Evolutionary conservation across 2,113 vertebrate genomes (phyloP), one percentile per base, ranked within the genome.

Genomic region (Hydropotes inermis): DNA sequence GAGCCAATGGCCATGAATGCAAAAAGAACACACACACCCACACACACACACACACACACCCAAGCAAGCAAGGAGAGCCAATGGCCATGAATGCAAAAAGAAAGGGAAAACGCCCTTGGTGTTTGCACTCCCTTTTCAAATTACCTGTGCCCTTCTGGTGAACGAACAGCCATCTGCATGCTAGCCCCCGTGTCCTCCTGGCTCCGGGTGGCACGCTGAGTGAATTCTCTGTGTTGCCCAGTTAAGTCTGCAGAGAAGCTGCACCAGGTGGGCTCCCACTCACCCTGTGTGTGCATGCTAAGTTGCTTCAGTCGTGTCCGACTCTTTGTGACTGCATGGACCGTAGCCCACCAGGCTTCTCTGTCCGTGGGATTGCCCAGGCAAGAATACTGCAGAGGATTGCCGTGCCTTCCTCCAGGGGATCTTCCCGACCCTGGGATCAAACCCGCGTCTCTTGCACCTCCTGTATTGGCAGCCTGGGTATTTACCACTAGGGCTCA

Each of bases 291-390:
- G 23, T 43, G 70, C 23, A 15, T 7, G 39, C 70, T 7, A 27
- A 43, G 39, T 25, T 0, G 1, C 39, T 76, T 76, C 70, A 43
- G 23, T 76, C 12, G 1, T 3, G 0, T 8, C 39, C 1, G 11
- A 27, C 39, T 43, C 36, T 74, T 13, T 27, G 70, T 3, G 23
- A 43, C 39, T 27, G 39, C 70, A 43, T 1, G 12, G 39, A 43
- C 70, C 27, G 6, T 7, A 27, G 3, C 39, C 36, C 21, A 43
- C 39, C 6, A 43, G 70, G 23, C 39, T 43, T 43, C 70, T 43
- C 70, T 15, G 21, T 76, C 36, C 0, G 1, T 76, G 70, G 70
- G 39, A 43, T 43, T 76, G 7, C 39, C 70, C 70, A 76, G 3
- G 39, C 23, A 43, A 76, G 39, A 76, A 76, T 43, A 76, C 70